These are phyloP conservation scores for Morone saxatilis DNA, from an alignment of 2,113 vertebrate species.

Conservation along the genomic window DNA sequence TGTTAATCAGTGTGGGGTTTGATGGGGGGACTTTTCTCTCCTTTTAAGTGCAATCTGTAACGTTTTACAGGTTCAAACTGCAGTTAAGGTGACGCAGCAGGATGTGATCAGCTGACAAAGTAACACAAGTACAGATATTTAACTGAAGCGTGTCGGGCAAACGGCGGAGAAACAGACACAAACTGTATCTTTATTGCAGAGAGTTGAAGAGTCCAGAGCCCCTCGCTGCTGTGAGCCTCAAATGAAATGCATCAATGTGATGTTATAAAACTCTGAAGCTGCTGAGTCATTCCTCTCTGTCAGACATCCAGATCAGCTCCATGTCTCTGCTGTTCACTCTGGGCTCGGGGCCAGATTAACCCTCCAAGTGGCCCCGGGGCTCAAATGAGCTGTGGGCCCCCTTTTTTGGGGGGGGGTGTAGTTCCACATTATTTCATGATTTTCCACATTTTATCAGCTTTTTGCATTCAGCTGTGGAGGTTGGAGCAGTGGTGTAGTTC, in stretches of 20 bases:
- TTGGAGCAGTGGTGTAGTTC: too few species aligned
- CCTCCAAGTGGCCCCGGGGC: neutral
- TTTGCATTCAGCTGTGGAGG: neutral
- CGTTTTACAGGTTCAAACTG: neutral
- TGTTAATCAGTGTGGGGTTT: neutral
- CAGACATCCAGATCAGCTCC: slow-evolving; percentile 30
- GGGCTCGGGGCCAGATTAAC: slow-evolving; percentile 29
- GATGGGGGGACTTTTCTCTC: neutral
- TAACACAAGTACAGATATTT: neutral
- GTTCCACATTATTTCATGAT: neutral
- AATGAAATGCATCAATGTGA: neutral
- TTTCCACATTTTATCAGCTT: neutral
- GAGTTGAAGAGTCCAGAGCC: neutral
- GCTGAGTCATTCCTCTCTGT: slow-evolving; percentile 51
- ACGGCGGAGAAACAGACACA: neutral
- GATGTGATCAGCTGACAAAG: neutral
- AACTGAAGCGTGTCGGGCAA: neutral
- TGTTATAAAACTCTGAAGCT: slow-evolving; percentile 22
- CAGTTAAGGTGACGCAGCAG: neutral
- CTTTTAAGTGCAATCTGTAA: neutral
- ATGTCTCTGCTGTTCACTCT: neutral
- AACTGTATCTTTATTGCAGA: neutral
- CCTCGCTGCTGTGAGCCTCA: neutral
- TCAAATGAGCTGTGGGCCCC: neutral
- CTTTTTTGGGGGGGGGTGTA: neutral